Conservation (phyloP, 35 echinoderm and acorn worm species). For the Hemicentrotus pulcherrimus region DNA sequence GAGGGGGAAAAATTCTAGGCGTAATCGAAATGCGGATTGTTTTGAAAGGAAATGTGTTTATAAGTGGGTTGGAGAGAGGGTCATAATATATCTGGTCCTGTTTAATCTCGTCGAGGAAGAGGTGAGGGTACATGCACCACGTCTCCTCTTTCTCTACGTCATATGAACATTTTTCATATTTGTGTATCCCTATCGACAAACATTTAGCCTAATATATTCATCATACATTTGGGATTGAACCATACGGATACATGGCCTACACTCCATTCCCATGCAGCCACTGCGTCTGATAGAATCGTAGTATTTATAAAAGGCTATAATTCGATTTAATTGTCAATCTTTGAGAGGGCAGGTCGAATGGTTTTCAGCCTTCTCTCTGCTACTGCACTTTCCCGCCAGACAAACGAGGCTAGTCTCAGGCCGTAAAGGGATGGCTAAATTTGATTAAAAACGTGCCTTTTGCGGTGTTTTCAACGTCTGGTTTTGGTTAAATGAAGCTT, state of each 20-base stretch:
- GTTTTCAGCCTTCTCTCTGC: neutral
- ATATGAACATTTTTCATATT: too few species aligned
- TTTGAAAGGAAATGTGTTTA: too few species aligned
- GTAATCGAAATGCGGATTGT: too few species aligned
- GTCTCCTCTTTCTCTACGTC: too few species aligned
- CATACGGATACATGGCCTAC: neutral
- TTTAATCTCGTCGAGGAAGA: too few species aligned
- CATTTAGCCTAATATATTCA: neutral
- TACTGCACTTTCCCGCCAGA: conserved; percentile 8
- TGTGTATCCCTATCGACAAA: too few species aligned
- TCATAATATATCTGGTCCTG: too few species aligned
- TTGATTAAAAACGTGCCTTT: conserved; percentile 46
- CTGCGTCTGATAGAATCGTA: neutral
- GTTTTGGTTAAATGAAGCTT: neutral
- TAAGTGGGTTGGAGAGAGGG: too few species aligned
- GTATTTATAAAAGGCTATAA: conserved; percentile 1
- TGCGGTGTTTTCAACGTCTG: neutral
- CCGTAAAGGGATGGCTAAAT: neutral
- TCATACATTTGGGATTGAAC: neutral
- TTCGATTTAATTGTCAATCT: conserved; percentile 18
- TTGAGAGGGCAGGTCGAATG: neutral
- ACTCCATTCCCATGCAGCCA: neutral
- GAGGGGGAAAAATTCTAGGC: too few species aligned
- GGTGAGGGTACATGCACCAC: too few species aligned
- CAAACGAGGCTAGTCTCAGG: neutral